Evolutionary conservation across 1,140 invertebrate species (phyloP), one percentile per base, ranked within the genome.

Genomic region (Asbolus verrucosus): DNA sequence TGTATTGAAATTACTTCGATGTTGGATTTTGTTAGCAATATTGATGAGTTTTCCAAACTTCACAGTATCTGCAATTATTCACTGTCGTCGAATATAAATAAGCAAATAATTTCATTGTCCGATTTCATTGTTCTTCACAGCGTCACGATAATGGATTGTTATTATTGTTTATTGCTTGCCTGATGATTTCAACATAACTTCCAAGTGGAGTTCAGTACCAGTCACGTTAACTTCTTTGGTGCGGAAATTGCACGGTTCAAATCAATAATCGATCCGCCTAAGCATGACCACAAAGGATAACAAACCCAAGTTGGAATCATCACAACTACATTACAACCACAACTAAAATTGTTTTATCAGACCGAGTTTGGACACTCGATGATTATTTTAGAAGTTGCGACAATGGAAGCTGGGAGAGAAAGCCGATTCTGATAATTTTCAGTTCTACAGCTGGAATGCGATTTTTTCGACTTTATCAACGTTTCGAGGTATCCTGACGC

Each of bases 211-310:
- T 54, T 54, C 46, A 13, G 46, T 54, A 54, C 46, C 46, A 54
- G 46, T 54, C 46, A 54, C 46, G 46, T 54, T 21, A 54, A 54
- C 11, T 54, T 54, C 46, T 54, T 54, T 54, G 46, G 27, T 27
- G 21, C 46, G 46, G 46, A 54, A 54, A 54, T 54, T 54, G 46
- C 46, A 54, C 11, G 46, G 6, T 11, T 54, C 46, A 27, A 54
- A 54, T 54, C 46, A 54, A 54, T 54, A 54, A 54, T 54, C 21
- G 46, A 30, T 54, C 46, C 5, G 19, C n/a, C 11, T 30, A 54
- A 54, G 27, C 21, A 54, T 54, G 46, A 54, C 43, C 43, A 18
- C 16, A 19, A 50, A 4, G 43, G 43, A 50, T 11, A 18, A 19
- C 46, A 2, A 54, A 24, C 46, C 21, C 11, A 24, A 54, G 9